Conservation (phyloP, 1,140 invertebrate genomes). For the Lanistes nyassanus region DNA sequence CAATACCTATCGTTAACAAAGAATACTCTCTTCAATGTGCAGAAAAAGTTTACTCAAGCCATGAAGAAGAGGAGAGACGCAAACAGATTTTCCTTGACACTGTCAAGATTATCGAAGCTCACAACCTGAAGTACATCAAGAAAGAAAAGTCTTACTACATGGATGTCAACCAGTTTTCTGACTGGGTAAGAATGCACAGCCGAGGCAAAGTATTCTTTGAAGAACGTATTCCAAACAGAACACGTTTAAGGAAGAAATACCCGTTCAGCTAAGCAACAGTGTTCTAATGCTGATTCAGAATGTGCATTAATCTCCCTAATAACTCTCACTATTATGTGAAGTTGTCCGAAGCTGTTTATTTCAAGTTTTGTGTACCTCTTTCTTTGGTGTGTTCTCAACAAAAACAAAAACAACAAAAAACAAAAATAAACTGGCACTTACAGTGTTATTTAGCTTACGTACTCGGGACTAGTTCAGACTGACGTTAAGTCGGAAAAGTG, state of each 20-base stretch:
- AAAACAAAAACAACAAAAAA: too few species aligned
- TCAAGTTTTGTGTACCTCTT: not conserved
- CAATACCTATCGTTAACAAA: too few species aligned
- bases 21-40: too few species aligned
- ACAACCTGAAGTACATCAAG: conserved; percentile 50
- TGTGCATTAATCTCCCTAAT: not conserved
- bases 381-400: too few species aligned
- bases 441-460: too few species aligned
- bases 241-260: not conserved
- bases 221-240: too few species aligned
- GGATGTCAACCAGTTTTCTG: conserved; percentile 59
- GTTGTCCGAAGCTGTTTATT: not conserved
- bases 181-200: conserved; percentile 45
- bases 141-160: conserved; percentile 55
- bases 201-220: not conserved
- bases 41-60: conserved; percentile 38
- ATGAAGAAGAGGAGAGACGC: conserved; percentile 36
- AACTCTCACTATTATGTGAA: not conserved
- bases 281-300: not conserved
- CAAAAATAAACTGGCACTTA: too few species aligned
- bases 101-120: conserved; percentile 48
- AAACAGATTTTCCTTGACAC: conserved; percentile 48
- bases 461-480: too few species aligned
- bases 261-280: not conserved
- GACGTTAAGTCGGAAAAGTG: too few species aligned